Conservation (phyloP, 2,888 invertebrate species). For the Oithona nana region DNA sequence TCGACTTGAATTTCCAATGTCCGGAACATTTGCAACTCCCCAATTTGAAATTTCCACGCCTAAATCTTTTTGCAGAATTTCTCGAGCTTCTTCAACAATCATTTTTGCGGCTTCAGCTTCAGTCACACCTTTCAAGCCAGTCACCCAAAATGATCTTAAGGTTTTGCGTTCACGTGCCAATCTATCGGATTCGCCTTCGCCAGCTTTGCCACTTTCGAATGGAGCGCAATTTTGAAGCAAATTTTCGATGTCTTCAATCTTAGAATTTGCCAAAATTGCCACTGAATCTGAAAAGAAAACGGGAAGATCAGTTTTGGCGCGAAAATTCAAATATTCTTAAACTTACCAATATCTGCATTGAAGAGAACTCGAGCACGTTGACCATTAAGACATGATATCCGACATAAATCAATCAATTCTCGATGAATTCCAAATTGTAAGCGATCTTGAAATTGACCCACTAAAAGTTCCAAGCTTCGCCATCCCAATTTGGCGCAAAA, state of each 20-base stretch:
- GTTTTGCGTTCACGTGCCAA: conserved; percentile 22
- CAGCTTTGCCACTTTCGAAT: conserved; percentile 46
- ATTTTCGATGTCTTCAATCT: conserved; percentile 47
- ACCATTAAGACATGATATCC: conserved; percentile 60
- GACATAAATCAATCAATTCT: conserved; percentile 76
- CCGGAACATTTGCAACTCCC: neutral
- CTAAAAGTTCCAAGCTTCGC: conserved; percentile 66
- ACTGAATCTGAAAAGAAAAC: no score
- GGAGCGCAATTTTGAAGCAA: conserved; percentile 56
- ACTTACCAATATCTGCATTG: conserved; percentile 58
- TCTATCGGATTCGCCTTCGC: neutral
- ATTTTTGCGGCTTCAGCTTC: conserved; percentile 58
- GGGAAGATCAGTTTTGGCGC: no score
- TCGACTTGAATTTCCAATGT: neutral
- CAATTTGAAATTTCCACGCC: conserved; percentile 3
- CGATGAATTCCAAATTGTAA: conserved; percentile 81
- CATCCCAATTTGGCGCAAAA: conserved; percentile 84
- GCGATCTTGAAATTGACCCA: conserved; percentile 81
- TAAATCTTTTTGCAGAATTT: conserved; percentile 33
- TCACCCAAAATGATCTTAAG: conserved; percentile 52
- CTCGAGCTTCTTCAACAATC: conserved; percentile 56
- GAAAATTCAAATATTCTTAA: no score
- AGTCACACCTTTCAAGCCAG: conserved; percentile 57
- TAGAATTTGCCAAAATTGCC: conserved; percentile 53
- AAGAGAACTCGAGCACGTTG: conserved; percentile 62